Evolutionary conservation across 2,797 vertebrate species (phyloP).

Genomic region (Poeciliopsis presidionis): DNA sequence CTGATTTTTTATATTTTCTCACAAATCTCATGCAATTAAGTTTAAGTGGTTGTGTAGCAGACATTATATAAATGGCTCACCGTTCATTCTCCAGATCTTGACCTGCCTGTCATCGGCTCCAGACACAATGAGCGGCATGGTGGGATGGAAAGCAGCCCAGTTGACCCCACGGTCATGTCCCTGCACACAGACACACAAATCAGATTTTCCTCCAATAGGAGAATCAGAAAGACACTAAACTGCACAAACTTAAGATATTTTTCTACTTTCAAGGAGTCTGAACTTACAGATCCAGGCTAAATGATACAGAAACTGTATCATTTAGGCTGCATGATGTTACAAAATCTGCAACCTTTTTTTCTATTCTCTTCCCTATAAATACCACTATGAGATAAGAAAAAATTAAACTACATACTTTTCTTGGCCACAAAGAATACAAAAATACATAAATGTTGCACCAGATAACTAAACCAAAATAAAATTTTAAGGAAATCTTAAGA

Average conservation of each 20-base stretch:
- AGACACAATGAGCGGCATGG: conserved; percentile 96
- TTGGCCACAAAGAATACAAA: not conserved
- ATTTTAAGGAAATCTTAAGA: not conserved
- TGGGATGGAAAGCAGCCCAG: conserved; percentile 98
- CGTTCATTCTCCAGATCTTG: conserved; percentile 98
- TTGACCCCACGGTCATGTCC: conserved; percentile 96
- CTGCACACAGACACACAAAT: conserved; percentile 65
- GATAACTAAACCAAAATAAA: not conserved
- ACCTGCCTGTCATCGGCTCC: conserved; percentile 96
- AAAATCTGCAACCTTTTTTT: not conserved
- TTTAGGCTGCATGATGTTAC: too few relatives aligned
- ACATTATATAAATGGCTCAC: conserved; percentile 49
- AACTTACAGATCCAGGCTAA: not conserved
- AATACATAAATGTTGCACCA: not conserved
- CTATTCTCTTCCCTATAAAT: not conserved
- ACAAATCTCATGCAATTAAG: not conserved
- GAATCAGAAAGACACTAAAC: not conserved
- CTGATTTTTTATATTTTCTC: too few relatives aligned
- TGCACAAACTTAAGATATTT: not conserved
- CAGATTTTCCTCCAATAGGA: not conserved
- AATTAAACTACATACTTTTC: not conserved
- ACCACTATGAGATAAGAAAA: not conserved
- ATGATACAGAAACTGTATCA: too few relatives aligned
- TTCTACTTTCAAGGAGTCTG: not conserved
- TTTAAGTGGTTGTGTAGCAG: not conserved